A percentile compares a stretch with the other conserved stretches of the same genome.
phyloP scores from a whole-genome alignment of 2,888 invertebrate genomes.

The Drosophila affinis region DNA sequence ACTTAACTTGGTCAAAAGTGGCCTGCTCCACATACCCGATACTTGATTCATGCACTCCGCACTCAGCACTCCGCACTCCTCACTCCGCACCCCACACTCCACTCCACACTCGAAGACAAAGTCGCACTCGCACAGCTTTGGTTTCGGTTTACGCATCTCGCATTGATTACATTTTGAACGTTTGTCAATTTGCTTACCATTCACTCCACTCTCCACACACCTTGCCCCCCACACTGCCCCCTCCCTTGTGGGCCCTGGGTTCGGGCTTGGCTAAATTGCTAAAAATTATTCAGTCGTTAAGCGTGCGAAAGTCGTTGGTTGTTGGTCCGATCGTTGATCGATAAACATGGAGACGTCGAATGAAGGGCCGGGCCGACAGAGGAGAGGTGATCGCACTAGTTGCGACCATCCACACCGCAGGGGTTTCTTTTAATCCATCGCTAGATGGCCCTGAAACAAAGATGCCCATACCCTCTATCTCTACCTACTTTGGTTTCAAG shows the following conservation, averaged over 20 bases:
- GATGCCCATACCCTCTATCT: neutral
- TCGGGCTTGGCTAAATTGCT: constrained; percentile 55
- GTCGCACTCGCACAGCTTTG: constrained; percentile 14
- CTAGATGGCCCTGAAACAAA: neutral
- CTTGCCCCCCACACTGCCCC: constrained; percentile 25
- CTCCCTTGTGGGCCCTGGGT: constrained; percentile 17
- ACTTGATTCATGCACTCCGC: constrained; percentile 33
- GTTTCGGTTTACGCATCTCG: constrained; percentile 73
- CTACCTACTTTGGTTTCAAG: neutral
- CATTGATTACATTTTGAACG: constrained; percentile 78
- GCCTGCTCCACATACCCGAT: constrained; percentile 58
- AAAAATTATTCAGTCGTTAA: constrained; percentile 67
- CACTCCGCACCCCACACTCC: constrained; percentile 9
- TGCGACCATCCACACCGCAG: constrained; percentile 16
- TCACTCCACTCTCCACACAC: constrained; percentile 50
- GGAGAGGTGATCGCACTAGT: neutral
- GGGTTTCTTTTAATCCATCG: constrained; percentile 4
- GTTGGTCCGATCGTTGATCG: constrained; percentile 27
- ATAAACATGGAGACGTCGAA: constrained; percentile 12
- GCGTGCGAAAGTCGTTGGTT: constrained; percentile 69
- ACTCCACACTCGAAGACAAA: constrained; percentile 1
- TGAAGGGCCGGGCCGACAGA: neutral
- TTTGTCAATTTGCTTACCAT: constrained; percentile 76
- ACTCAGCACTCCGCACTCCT: constrained; percentile 4
- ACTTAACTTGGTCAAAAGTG: constrained; percentile 82